Percentiles rank a stretch among this genome's conserved stretches.
phyloP scores from a whole-genome alignment of 2,888 invertebrate genomes.

The Tipula vernalis region DNA sequence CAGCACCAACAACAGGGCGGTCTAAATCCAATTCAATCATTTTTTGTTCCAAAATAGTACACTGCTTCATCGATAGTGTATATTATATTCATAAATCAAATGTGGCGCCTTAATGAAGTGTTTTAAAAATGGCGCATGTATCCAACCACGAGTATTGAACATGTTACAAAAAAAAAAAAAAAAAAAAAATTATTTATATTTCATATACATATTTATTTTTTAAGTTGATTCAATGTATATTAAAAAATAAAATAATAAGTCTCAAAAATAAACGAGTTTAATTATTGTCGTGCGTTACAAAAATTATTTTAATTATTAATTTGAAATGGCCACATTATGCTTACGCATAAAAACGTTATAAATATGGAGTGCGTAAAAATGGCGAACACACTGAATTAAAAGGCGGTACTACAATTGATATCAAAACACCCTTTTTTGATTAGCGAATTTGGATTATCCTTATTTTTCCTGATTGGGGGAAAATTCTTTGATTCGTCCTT shows the following conservation, averaged over 20 bases:
- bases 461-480: neutral
- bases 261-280: neutral
- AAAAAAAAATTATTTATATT: neutral
- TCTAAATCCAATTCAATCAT: constrained; percentile 30
- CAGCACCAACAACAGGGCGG: constrained; percentile 10
- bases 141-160: neutral
- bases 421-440: neutral
- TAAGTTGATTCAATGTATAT: neutral
- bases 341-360: too few species aligned
- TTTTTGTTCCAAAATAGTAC: constrained; percentile 31
- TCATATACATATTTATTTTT: neutral
- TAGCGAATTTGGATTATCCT: neutral
- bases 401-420: neutral
- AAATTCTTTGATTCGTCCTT: neutral
- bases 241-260: neutral
- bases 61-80: too few species aligned
- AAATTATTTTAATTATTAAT: neutral
- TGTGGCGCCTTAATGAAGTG: neutral
- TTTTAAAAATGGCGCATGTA: neutral
- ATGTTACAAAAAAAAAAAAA: neutral
- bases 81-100: neutral
- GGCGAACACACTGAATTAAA: neutral
- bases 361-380: neutral
- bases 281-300: neutral
- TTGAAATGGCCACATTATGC: neutral